Conservation (phyloP, 1,140 invertebrate species). For the Pectinophora gossypiella region DNA sequence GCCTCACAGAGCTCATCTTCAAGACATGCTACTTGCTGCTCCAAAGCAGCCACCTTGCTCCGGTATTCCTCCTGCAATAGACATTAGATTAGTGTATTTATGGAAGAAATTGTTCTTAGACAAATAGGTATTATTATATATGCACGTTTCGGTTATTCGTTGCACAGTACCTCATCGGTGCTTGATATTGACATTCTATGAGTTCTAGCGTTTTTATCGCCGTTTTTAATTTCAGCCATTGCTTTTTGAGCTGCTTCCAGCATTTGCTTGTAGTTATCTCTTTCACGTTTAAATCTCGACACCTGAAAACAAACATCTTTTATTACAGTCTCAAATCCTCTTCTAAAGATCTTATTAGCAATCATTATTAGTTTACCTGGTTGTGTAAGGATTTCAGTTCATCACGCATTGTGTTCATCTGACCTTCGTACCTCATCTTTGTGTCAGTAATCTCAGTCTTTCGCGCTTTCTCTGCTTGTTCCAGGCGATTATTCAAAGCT, state of each 20-base stretch:
- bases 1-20: slow-evolving; percentile 93
- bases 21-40: slow-evolving; percentile 87
- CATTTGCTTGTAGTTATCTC: slow-evolving; percentile 94
- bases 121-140: too few species aligned
- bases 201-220: slow-evolving; percentile 52
- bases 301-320: slow-evolving; percentile 38
- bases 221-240: slow-evolving; percentile 84
- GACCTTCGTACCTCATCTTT: slow-evolving; percentile 92
- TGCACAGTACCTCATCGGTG: slow-evolving; percentile 76
- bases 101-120: too few species aligned
- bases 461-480: slow-evolving; percentile 86
- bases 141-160: too few species aligned
- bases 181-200: slow-evolving; percentile 65
- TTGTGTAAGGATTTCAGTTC: slow-evolving; percentile 91
- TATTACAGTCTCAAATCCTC: neutral
- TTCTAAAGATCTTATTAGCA: neutral
- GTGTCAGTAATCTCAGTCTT: slow-evolving; percentile 90
- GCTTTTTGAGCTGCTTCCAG: slow-evolving; percentile 89
- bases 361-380: slow-evolving; percentile 73
- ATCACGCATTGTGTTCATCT: slow-evolving; percentile 88
- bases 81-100: neutral
- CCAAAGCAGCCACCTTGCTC: slow-evolving; percentile 81
- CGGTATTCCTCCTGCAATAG: slow-evolving; percentile 74
- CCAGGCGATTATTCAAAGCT: slow-evolving; percentile 82
- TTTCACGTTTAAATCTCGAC: slow-evolving; percentile 88